A percentile compares a stretch with the other conserved stretches of the same genome.
These are phyloP conservation scores for Tarsius wallacei DNA, from an alignment of 2,797 vertebrate genomes.

Conservation along the genomic window DNA sequence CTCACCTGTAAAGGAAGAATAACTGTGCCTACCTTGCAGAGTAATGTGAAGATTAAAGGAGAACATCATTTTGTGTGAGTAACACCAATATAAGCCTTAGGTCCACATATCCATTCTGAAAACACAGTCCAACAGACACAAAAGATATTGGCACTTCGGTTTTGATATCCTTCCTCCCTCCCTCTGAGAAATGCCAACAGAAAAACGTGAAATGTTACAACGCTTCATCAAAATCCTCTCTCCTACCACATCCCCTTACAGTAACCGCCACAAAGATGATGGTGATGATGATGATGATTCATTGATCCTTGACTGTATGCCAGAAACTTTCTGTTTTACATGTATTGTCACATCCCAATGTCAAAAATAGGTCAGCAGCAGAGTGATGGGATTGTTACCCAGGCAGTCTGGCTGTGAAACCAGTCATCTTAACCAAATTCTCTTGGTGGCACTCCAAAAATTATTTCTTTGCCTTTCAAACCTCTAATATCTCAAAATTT, in stretches of 20 bases:
- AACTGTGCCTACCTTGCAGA: neutral
- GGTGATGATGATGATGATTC: neutral
- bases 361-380: neutral
- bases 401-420: neutral
- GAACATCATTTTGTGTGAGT: neutral
- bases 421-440: neutral
- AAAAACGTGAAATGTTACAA: constrained; percentile 7
- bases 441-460: neutral
- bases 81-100: neutral
- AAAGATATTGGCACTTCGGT: neutral
- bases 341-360: neutral
- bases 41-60: neutral
- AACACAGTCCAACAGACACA: constrained; percentile 7
- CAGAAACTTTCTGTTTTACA: neutral
- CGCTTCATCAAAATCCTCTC: neutral
- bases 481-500: neutral
- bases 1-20: neutral
- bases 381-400: neutral
- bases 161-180: neutral
- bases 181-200: neutral
- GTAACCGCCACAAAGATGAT: neutral
- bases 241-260: neutral
- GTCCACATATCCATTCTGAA: neutral
- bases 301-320: neutral
- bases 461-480: constrained; percentile 2